Percentiles rank a stretch among this genome's conserved stretches.
Evolutionary conservation across 2,113 vertebrate species (phyloP).

Genomic region (Esox niger): DNA sequence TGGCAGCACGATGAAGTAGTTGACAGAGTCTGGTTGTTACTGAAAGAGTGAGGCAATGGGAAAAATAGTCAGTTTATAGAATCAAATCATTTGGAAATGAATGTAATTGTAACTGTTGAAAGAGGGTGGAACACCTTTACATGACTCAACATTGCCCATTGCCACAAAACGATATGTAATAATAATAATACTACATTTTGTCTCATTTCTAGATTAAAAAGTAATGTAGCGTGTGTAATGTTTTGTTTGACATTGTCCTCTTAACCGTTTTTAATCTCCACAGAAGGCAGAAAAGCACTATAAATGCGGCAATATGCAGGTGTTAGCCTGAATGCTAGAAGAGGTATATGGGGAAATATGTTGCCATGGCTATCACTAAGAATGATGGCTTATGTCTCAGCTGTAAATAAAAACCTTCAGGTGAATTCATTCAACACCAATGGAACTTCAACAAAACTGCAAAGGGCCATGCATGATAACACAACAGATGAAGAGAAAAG

Average conservation of each 20-base stretch:
- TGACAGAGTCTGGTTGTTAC: slow-evolving; percentile 33
- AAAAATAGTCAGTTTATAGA: slow-evolving; percentile 40
- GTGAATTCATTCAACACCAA: slow-evolving; percentile 28
- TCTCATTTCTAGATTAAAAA: no score
- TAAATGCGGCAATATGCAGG: background rate
- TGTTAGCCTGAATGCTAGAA: background rate
- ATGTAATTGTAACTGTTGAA: slow-evolving; percentile 38
- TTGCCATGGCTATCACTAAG: background rate
- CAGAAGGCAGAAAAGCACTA: background rate
- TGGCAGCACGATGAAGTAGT: slow-evolving; percentile 7
- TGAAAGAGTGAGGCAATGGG: slow-evolving; percentile 17
- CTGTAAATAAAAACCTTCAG: slow-evolving; percentile 35
- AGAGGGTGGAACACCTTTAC: background rate
- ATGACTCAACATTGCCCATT: background rate
- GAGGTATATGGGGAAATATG: background rate
- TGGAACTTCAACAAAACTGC: slow-evolving; percentile 28
- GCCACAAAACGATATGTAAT: no score
- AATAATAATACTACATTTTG: no score
- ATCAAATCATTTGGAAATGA: background rate
- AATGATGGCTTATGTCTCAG: background rate
- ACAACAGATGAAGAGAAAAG: background rate
- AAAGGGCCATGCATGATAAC: slow-evolving; percentile 14
- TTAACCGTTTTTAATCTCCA: background rate
- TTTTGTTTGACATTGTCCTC: background rate
- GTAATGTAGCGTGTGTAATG: no score